A percentile compares a stretch with the other conserved stretches of the same genome.
Evolutionary conservation across 2,797 vertebrate genomes (phyloP).

Genomic region (Sciurus carolinensis): DNA sequence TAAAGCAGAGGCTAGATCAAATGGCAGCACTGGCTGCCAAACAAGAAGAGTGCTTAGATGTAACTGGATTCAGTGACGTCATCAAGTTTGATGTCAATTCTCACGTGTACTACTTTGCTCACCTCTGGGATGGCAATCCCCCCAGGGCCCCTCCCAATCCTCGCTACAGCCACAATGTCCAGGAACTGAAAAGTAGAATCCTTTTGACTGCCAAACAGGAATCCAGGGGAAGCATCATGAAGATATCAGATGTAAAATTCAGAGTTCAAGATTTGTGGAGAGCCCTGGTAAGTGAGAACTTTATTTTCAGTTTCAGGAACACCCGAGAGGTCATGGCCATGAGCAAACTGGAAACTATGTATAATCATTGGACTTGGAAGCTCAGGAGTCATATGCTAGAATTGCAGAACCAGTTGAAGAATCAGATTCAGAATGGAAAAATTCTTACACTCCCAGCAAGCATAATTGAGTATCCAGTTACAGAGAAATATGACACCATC

Average conservation of each 20-base stretch:
- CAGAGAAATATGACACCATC: conserved; percentile 65
- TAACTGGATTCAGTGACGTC: conserved; percentile 88
- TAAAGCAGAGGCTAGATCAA: conserved; percentile 88
- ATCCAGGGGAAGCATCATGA: neutral
- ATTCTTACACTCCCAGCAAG: neutral
- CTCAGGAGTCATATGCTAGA: conserved; percentile 87
- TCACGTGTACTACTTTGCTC: conserved; percentile 90
- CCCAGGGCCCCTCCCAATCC: conserved; percentile 92
- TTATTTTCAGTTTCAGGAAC: conserved; percentile 92
- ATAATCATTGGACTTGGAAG: conserved; percentile 88
- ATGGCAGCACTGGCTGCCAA: conserved; percentile 87
- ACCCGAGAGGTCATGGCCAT: conserved; percentile 87
- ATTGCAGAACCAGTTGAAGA: conserved; percentile 83
- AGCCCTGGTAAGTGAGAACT: conserved; percentile 89
- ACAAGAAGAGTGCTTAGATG: conserved; percentile 86
- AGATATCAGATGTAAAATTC: conserved; percentile 86
- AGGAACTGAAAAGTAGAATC: conserved; percentile 88
- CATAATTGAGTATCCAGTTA: conserved; percentile 46
- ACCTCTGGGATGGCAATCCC: conserved; percentile 90
- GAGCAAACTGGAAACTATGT: conserved; percentile 87
- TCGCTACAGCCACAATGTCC: conserved; percentile 88
- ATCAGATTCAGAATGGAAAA: conserved; percentile 81
- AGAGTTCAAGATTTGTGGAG: conserved; percentile 88
- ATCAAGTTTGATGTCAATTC: conserved; percentile 89
- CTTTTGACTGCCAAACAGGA: conserved; percentile 82